Evolutionary conservation across 2,113 vertebrate genomes (phyloP).

Genomic region (Chlamydotis undulata): DNA sequence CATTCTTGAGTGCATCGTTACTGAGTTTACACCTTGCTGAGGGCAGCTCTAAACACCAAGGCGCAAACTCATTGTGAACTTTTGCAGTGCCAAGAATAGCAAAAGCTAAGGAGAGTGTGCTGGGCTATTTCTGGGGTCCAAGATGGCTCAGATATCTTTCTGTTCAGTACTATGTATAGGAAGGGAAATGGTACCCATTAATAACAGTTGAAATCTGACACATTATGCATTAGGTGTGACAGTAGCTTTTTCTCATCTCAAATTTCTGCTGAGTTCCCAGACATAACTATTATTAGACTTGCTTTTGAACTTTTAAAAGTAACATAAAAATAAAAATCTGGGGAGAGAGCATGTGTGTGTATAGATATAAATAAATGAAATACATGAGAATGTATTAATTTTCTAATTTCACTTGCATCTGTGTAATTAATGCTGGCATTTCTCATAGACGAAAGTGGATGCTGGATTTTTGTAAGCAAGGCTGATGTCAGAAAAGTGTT

Average conservation of each 20-base stretch:
- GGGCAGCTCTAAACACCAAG: accelerated
- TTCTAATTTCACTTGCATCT: neutral
- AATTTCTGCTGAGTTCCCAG: neutral
- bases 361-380: neutral
- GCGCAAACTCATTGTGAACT: neutral
- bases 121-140: neutral
- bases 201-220: neutral
- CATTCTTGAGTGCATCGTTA: neutral
- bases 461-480: neutral
- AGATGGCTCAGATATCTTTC: neutral
- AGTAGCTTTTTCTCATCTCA: neutral
- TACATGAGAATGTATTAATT: accelerated
- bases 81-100: neutral
- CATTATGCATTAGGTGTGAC: neutral
- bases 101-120: neutral
- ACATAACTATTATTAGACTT: neutral
- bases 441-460: neutral
- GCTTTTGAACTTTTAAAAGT: neutral
- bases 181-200: neutral
- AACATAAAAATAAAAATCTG: accelerated
- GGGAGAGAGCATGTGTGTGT: neutral
- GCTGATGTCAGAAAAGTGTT: neutral
- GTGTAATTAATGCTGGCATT: neutral
- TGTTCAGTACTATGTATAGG: accelerated
- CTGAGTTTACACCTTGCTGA: neutral